Evolutionary conservation across 53 echinoderm and acorn worm genomes (phyloP).

Genomic region (Patiria pectinifera): DNA sequence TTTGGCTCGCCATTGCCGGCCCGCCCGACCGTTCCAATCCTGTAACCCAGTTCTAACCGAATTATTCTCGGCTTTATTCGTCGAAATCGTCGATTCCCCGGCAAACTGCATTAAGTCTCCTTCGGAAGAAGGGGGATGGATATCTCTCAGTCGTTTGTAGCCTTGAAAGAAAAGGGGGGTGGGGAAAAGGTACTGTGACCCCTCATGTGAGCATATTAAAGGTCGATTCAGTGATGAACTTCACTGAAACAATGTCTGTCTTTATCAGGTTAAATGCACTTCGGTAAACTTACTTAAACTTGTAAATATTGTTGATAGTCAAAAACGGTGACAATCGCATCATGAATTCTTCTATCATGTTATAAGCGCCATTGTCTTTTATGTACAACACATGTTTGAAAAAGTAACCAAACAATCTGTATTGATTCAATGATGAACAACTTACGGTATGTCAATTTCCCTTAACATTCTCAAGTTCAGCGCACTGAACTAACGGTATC

Average conservation of each 20-base stretch:
- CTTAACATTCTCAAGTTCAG: too few species aligned
- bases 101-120: conserved; percentile 50
- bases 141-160: background rate
- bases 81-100: conserved; percentile 42
- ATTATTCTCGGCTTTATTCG: conserved; percentile 53
- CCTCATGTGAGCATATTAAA: background rate
- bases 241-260: background rate
- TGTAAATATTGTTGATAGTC: too few species aligned
- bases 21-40: conserved; percentile 25
- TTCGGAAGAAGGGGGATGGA: background rate
- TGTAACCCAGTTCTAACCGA: conserved; percentile 47
- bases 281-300: background rate
- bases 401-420: too few species aligned
- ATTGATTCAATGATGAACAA: too few species aligned
- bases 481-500: too few species aligned
- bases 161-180: conserved; percentile 2
- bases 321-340: too few species aligned
- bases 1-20: background rate
- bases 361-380: too few species aligned
- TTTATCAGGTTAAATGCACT: background rate
- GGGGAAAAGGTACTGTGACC: conserved; percentile 8
- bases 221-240: background rate
- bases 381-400: too few species aligned
- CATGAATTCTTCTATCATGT: too few species aligned
- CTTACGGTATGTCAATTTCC: too few species aligned